Base-by-base conservation (phyloP, 2,113 vertebrate genomes). In the Chlorodrepanis virens region DNA sequence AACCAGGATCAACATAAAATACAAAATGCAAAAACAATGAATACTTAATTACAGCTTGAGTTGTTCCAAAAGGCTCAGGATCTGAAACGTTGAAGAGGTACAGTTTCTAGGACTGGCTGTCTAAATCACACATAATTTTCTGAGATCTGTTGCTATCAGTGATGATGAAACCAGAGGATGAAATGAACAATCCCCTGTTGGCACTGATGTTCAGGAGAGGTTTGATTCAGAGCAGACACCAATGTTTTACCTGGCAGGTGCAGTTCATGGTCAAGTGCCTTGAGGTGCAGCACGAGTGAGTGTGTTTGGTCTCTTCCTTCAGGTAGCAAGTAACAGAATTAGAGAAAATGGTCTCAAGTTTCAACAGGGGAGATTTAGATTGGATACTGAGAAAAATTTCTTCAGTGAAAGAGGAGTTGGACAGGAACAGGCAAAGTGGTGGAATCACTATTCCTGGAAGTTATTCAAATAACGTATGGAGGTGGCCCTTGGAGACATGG, bases 21-120 rank as follows among this genome's bases (percentile, higher is more conserved):
- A 71, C 90, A 96, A 95, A 87, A 81, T 81, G 56, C 76, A 94
- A 90, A 83, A 83, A 33, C 44, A 47, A 52, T 42, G 72, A 86
- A 68, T 57, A 10, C 14, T 78, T 83, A 90, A 93, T 92, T 93
- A 70, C 39, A 80, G 45, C 65, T 75, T 0, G 0, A 94, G 37
- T 75, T 81, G 25, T 56, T 92, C 50, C 83, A 93, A 83, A 84
- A 68, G 20, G 22, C 47, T 83, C 47, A 29, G 28, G 39, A 75
- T 20, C 60, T 68, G 50, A 77, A 89, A 75, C 4, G 10, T 37
- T 68, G 69, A 87, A 89, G 9, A 71, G 20, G 4, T 21, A 39
- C 44, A 35, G 24, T 79, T 89, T 88, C 44, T 64, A 56, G 4
- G 23, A 47, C 37, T 88, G 37, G 7, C 25, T 91, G 27, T 37